Conservation (phyloP, 2,888 invertebrate species). For the Gonocerus acuteangulatus region DNA sequence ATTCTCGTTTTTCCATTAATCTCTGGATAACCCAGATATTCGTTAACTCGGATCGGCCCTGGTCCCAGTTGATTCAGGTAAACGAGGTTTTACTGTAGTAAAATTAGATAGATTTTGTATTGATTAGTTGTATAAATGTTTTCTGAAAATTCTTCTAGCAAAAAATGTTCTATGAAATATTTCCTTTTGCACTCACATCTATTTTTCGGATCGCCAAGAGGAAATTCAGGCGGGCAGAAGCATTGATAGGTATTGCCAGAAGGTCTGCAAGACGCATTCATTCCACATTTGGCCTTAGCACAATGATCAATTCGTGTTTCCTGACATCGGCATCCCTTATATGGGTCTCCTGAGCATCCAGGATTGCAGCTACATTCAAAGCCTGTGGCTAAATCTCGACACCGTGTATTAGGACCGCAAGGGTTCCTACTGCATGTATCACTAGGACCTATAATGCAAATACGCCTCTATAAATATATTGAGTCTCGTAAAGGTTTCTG, state of each 20-base stretch:
- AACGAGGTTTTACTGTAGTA: too few species aligned
- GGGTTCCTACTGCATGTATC: constrained; percentile 72
- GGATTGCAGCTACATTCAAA: constrained; percentile 74
- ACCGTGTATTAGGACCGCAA: constrained; percentile 75
- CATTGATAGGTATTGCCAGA: constrained; percentile 54
- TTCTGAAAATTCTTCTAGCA: too few species aligned
- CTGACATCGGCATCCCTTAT: constrained; percentile 70
- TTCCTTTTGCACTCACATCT: constrained; percentile 58
- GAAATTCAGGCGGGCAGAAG: constrained; percentile 73
- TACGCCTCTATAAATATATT: too few species aligned
- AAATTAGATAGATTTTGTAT: too few species aligned
- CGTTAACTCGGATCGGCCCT: too few species aligned
- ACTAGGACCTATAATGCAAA: constrained; percentile 45
- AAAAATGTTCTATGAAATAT: too few species aligned
- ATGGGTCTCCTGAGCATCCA: constrained; percentile 74
- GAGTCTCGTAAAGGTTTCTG: too few species aligned
- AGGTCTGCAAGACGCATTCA: constrained; percentile 67
- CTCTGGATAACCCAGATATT: too few species aligned
- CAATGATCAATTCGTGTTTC: constrained; percentile 56
- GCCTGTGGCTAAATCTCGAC: constrained; percentile 64
- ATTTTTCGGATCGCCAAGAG: constrained; percentile 74
- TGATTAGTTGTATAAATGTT: too few species aligned
- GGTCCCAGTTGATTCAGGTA: too few species aligned
- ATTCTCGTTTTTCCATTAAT: too few species aligned
- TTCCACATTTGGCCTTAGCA: constrained; percentile 68